A percentile compares a stretch with the other conserved stretches of the same genome.
These are phyloP conservation scores for Trinorchestia longiramus DNA, from an alignment of 1,140 invertebrate genomes.

Conservation along the genomic window DNA sequence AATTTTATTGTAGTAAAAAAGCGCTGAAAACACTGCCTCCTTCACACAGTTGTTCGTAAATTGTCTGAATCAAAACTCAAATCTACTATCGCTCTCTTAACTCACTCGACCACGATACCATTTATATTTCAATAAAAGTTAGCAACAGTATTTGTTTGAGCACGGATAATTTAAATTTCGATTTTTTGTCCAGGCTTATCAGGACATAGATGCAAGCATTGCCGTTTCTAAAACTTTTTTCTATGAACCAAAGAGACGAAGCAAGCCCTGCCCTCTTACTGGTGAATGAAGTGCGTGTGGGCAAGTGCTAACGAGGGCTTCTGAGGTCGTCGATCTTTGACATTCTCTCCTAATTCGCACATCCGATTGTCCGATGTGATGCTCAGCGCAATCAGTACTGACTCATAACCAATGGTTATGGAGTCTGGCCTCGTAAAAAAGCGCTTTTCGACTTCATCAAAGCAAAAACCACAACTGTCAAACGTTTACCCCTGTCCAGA, in stretches of 20 bases:
- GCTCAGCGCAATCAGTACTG: not conserved
- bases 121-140: not conserved
- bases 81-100: too few species aligned
- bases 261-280: not conserved
- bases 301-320: not conserved
- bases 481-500: not conserved
- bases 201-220: not conserved
- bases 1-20: too few species aligned
- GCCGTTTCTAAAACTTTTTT: too few species aligned
- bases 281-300: not conserved
- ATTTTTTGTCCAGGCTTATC: not conserved
- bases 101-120: too few species aligned
- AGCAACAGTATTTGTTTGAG: not conserved
- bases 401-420: not conserved
- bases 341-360: slow-evolving; percentile 20
- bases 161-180: not conserved
- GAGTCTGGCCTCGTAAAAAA: not conserved
- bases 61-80: too few species aligned
- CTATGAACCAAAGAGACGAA: not conserved
- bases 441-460: not conserved
- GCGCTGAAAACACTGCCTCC: not conserved
- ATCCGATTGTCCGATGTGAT: not conserved
- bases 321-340: not conserved
- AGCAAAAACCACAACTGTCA: not conserved
- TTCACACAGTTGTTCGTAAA: not conserved